Percentiles rank a stretch among this genome's conserved stretches.
phyloP scores from a whole-genome alignment of 2,113 vertebrate genomes.

The Sebastes schlegelii region DNA sequence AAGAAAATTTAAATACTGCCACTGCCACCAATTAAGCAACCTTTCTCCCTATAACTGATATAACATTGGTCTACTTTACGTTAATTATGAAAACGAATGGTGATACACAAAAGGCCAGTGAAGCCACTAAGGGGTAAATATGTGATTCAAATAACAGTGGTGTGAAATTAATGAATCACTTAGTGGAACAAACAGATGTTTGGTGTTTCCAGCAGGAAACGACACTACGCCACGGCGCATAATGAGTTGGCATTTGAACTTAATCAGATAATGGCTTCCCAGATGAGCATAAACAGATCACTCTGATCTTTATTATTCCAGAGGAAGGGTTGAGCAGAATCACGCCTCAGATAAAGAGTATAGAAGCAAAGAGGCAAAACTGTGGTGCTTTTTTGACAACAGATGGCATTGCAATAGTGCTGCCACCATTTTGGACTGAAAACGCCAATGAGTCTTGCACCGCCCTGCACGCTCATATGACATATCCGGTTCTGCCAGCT shows the following conservation, averaged over 20 bases:
- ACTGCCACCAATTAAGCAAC: not conserved
- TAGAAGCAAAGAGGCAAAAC: no score
- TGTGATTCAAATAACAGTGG: conserved; percentile 6
- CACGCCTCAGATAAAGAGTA: not conserved
- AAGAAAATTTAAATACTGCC: not conserved
- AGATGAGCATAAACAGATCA: conserved; percentile 40
- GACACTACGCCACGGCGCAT: not conserved
- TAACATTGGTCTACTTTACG: not conserved
- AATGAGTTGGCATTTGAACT: conserved; percentile 50
- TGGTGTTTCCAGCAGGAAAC: conserved; percentile 27
- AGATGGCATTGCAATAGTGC: no score
- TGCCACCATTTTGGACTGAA: no score
- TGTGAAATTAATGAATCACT: conserved; percentile 47
- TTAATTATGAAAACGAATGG: not conserved
- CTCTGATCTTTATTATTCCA: conserved; percentile 32
- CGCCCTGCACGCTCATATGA: no score
- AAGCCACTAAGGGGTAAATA: conserved; percentile 10
- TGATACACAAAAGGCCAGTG: not conserved
- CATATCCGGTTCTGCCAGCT: no score
- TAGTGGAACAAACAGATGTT: conserved; percentile 38
- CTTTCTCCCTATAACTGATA: not conserved
- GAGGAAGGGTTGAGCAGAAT: conserved; percentile 11
- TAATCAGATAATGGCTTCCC: conserved; percentile 65
- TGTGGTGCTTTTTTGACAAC: no score
- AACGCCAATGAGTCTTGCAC: no score